A percentile compares a stretch with the other conserved stretches of the same genome.
These are phyloP conservation scores for Kryptopterus vitreolus DNA, from an alignment of 2,797 vertebrate species.

Conservation along the genomic window DNA sequence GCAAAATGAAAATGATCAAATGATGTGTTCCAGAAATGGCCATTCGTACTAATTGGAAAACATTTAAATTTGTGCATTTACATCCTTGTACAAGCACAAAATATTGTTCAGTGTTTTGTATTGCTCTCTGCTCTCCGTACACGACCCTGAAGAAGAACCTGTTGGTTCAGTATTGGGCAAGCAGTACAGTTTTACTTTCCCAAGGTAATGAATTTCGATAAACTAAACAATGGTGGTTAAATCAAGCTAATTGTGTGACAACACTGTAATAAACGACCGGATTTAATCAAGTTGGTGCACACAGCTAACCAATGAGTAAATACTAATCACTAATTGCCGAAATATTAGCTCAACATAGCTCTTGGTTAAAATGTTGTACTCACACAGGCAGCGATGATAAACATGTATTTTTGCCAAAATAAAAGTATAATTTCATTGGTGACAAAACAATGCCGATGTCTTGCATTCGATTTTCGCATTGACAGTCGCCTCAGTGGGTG, in stretches of 20 bases:
- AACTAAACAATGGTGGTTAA: not conserved
- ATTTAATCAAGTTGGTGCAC: not conserved
- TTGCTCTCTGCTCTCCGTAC: no score
- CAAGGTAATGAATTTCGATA: not conserved
- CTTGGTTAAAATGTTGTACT: not conserved
- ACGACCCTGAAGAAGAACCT: no score
- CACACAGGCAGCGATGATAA: not conserved
- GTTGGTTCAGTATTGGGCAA: not conserved
- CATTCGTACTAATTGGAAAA: not conserved
- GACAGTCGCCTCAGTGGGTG: constrained; percentile 28
- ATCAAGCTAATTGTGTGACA: not conserved
- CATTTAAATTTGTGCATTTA: no score
- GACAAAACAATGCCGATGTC: constrained; percentile 8
- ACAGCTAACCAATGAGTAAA: not conserved
- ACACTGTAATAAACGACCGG: not conserved
- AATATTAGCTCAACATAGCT: not conserved
- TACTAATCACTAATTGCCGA: not conserved
- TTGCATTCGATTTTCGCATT: constrained; percentile 16
- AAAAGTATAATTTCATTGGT: not conserved
- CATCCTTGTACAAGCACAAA: no score
- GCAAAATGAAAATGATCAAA: not conserved
- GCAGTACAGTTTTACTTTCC: not conserved
- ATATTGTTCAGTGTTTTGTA: no score
- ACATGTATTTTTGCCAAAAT: not conserved
- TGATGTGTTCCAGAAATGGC: no score